Base-by-base conservation (phyloP, 2,797 vertebrate genomes). In the Channallabes apus region DNA sequence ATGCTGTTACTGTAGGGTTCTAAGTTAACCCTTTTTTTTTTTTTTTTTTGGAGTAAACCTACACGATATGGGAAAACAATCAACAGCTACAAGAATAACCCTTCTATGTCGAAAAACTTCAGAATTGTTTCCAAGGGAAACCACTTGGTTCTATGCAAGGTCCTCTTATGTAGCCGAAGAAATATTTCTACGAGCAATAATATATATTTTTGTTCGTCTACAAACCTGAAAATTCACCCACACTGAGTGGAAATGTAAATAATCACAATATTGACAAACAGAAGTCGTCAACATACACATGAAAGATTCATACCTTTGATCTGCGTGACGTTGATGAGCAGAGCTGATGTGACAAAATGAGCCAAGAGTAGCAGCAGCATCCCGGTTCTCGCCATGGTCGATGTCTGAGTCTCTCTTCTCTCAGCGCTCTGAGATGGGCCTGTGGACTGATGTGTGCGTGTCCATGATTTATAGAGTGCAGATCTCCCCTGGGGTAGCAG, bases 381-480 rank as follows among this genome's bases (percentile, higher is more conserved):
- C 81, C 85, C 90, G 29, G 93, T 72, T 85, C 87, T 88, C 24
- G 91, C 84, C 82, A 90, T 91, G 76, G 83, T 89, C 87, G 89
- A 77, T 86, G 85, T 51, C 46, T 3, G 46, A 85, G 69, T 62
- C 85, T 84, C 62, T 27, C 79, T 24, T 72, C 87, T 88, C 82
- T 9, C 14, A 71, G 76, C 79, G 17, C 79, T 85, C 58, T 8
- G 24, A 35, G 85, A 89, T 41, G 88, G 84, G 84, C 79, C 87
- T 54, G 88, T 84, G 87, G 27, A 67, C 61, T 27, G 82, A 77
- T 88, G 73, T 89, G 88, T 3, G 84, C 84, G 80, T 89, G 91
- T 67, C 86, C 87, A 87, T 89, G 90, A 83, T 92, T 95, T 94
- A 95, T 93, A 93, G 93, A 89, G 92, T 71, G 89, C 89, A 90